These are phyloP conservation scores for Candoia aspera DNA, from an alignment of 2,113 vertebrate genomes.

Conservation along the genomic window DNA sequence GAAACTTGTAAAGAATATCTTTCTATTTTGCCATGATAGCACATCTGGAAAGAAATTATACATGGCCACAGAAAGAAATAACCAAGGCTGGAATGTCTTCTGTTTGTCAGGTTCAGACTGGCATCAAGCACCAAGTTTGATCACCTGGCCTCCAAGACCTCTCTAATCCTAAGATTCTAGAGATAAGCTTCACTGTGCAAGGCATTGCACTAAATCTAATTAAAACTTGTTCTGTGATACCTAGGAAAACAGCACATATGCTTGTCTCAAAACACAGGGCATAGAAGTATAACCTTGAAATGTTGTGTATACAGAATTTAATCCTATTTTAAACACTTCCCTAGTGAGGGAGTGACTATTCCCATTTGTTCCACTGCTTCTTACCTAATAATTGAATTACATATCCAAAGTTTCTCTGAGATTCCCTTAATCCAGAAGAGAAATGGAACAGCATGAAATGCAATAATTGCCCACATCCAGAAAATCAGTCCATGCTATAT, in stretches of 20 bases:
- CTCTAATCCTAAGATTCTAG: neutral
- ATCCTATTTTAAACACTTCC: neutral
- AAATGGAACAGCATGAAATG: neutral
- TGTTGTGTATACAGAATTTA: neutral
- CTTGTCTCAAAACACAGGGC: neutral
- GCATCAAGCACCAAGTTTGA: neutral
- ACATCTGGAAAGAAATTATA: neutral
- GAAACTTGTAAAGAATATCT: neutral
- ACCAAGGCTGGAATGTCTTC: neutral
- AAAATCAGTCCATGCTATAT: neutral
- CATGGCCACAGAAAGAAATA: neutral
- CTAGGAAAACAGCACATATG: neutral
- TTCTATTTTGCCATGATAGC: neutral
- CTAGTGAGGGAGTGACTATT: neutral
- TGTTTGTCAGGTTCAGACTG: neutral
- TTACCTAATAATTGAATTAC: neutral
- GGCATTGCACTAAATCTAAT: neutral
- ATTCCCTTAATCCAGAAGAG: neutral
- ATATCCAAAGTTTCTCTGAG: neutral
- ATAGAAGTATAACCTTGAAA: constrained; percentile 1
- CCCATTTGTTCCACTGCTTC: neutral
- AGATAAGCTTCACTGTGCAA: neutral
- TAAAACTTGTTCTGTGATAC: neutral
- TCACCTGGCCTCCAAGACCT: neutral
- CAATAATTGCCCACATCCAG: neutral